These are phyloP conservation scores for Euspilapteryx auroguttella DNA, from an alignment of 2,888 invertebrate genomes.

Conservation along the genomic window DNA sequence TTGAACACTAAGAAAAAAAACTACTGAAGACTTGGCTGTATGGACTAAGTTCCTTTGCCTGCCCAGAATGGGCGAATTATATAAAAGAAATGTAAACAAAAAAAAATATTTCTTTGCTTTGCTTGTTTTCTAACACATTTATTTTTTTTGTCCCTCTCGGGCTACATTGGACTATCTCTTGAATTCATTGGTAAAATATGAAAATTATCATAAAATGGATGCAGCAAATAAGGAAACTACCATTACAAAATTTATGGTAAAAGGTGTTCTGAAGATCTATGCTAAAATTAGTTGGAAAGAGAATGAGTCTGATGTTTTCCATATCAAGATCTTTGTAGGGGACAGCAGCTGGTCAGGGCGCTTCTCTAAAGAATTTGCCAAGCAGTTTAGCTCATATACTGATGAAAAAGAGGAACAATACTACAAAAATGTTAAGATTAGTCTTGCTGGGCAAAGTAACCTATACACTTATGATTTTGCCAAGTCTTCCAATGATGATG, in stretches of 20 bases:
- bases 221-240: too few relatives aligned
- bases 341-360: constrained; percentile 25
- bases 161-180: too few relatives aligned
- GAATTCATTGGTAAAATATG: too few relatives aligned
- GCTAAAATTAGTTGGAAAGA: constrained; percentile 25
- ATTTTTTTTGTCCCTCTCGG: too few relatives aligned
- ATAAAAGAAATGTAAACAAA: too few relatives aligned
- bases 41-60: too few relatives aligned
- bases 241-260: background rate
- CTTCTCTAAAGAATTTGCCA: constrained; percentile 19
- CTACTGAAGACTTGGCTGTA: too few relatives aligned
- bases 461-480: constrained; percentile 9
- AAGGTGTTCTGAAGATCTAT: constrained; percentile 11
- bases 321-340: constrained; percentile 22
- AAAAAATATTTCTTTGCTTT: too few relatives aligned
- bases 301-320: constrained; percentile 19
- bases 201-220: too few relatives aligned
- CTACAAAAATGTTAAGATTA: constrained; percentile 12
- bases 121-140: too few relatives aligned
- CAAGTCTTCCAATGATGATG: constrained; percentile 10
- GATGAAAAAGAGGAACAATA: constrained; percentile 22
- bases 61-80: too few relatives aligned
- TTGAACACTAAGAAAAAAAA: too few relatives aligned
- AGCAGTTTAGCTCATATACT: constrained; percentile 14
- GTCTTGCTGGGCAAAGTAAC: constrained; percentile 13